phyloP scores from a whole-genome alignment of 2,797 vertebrate genomes.

The Vultur gryphus region DNA sequence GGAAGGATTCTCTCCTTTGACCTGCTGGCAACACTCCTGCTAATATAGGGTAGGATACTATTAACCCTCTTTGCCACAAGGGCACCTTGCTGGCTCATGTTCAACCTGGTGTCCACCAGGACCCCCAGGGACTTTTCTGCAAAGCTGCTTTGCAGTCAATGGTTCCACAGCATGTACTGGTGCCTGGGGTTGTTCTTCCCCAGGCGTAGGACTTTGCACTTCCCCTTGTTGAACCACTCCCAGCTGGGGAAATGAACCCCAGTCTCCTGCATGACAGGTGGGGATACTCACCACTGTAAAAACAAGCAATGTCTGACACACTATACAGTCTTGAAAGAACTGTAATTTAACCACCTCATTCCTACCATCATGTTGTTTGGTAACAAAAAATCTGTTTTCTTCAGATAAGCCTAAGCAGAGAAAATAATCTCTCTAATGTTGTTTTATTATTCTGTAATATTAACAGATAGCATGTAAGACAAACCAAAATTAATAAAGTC shows the following conservation, averaged over 20 bases:
- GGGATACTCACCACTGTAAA: not conserved
- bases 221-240: not conserved
- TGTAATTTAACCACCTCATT: not conserved
- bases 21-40: not conserved
- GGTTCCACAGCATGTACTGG: not conserved
- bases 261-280: not conserved
- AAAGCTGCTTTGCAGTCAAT: not conserved
- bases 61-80: not conserved
- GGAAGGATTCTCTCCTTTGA: not conserved
- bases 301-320: not conserved
- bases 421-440: not conserved
- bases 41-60: not conserved
- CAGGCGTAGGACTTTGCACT: not conserved
- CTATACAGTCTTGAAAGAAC: not conserved
- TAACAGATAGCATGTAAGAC: not conserved
- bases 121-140: not conserved
- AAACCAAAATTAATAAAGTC: not conserved
- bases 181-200: not conserved
- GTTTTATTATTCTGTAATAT: not conserved
- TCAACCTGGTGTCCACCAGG: not conserved
- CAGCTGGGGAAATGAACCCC: not conserved
- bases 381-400: not conserved
- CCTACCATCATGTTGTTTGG: not conserved
- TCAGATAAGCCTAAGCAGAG: not conserved
- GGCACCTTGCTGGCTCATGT: not conserved